Base-by-base conservation (phyloP, 2,797 vertebrate genomes). In the Syndactyla subalaris region DNA sequence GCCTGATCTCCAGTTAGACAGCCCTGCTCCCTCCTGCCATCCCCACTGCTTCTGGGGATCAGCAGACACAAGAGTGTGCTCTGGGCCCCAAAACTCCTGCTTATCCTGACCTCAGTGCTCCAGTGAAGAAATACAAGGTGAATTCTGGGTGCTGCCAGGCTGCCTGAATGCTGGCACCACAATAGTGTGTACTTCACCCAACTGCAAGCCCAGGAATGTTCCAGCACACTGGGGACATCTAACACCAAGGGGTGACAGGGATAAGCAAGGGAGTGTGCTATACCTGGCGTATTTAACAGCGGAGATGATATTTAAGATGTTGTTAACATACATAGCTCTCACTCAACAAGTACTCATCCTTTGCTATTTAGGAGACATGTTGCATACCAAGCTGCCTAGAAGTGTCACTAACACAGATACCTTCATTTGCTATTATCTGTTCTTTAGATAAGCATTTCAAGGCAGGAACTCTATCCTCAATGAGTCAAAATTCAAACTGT, bases 341-440 rank as follows among this genome's bases (percentile, higher is more conserved):
- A 92, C 89, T 95, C 89, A 85, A 15, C 85, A 84, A 86, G 63
- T 54, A 71, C 65, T 96, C 77, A 67, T 84, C 67, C 71, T 65
- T 66, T 72, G 49, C 63, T 92, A 41, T 90, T 94, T 82, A 73
- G 70, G 74, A 88, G 71, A 59, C 1, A 3, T 0, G 14, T 7
- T 90, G 66, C 20, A 23, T 79, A 76, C 83, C 77, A 68, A 61
- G 59, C 45, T 78, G 68, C 72, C 43, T 71, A 66, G 26, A 70
- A 62, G 91, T 29, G 62, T 61, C 81, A 78, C 9, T n/a, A 91
- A 72, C 61, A 85, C 19, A 68, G n/a, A 81, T 12, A 48, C 38
- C 27, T 89, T 30, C 34, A 22, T 55, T 39, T 86, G 63, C 43
- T 52, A 6, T 63, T 65, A 54, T 39, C 43, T 78, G 21, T 59